Percentiles rank a stretch among this genome's conserved stretches.
Evolutionary conservation across 2,113 vertebrate genomes (phyloP).

Genomic region (Gavialis gangeticus): DNA sequence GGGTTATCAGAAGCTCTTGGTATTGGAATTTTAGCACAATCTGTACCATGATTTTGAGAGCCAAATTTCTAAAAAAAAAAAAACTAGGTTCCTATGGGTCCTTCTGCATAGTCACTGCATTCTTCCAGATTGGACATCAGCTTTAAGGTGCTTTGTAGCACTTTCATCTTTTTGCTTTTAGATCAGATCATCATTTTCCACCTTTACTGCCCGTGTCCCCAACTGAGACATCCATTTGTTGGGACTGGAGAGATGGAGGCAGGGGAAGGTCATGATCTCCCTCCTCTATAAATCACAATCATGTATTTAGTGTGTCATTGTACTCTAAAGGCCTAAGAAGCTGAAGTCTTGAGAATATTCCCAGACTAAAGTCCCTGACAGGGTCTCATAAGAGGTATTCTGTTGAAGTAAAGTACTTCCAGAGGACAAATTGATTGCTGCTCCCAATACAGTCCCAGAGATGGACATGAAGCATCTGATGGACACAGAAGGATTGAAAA

Average conservation of each 20-base stretch:
- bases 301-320: background rate
- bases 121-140: background rate
- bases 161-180: background rate
- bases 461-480: background rate
- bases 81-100: background rate
- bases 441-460: background rate
- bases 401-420: background rate
- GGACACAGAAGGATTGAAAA: background rate
- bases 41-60: background rate
- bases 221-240: background rate
- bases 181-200: background rate
- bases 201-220: background rate
- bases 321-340: background rate
- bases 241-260: background rate
- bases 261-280: background rate
- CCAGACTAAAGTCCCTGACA: background rate
- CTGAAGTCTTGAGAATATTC: background rate
- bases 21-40: background rate
- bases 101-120: background rate
- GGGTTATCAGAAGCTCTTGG: background rate
- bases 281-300: background rate
- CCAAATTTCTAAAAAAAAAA: background rate
- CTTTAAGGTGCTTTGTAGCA: background rate
- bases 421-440: background rate
- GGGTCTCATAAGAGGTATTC: background rate